Evolutionary conservation across 92 coral and sea anemone species (phyloP).

Genomic region (Blastomussa wellsi): DNA sequence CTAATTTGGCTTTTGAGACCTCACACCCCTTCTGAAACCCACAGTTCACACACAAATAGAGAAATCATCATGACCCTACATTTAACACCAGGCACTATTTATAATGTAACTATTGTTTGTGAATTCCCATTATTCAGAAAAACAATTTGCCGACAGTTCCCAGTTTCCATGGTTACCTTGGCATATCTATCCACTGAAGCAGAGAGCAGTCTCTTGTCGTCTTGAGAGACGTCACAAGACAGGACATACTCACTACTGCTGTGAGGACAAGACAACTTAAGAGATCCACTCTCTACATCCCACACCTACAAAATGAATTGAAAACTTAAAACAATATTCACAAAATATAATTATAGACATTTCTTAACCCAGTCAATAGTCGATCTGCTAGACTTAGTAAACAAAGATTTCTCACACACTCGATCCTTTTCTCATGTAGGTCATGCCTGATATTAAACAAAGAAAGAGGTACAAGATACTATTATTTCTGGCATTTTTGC

Average conservation of each 20-base stretch:
- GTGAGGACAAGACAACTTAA: slow-evolving; percentile 80
- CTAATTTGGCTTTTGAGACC: too few relatives aligned
- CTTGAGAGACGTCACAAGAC: slow-evolving; percentile 85
- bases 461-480: too few relatives aligned
- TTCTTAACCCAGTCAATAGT: not conserved
- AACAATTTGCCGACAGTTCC: not conserved
- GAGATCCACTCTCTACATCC: slow-evolving; percentile 69
- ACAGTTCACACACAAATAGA: too few relatives aligned
- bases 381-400: not conserved
- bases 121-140: too few relatives aligned
- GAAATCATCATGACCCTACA: too few relatives aligned
- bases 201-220: slow-evolving; percentile 72
- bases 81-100: too few relatives aligned
- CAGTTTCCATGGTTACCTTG: slow-evolving; percentile 62
- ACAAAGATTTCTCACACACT: not conserved
- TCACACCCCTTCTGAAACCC: too few relatives aligned
- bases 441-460: too few relatives aligned
- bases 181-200: slow-evolving; percentile 87
- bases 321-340: not conserved
- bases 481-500: too few relatives aligned
- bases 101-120: too few relatives aligned
- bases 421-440: too few relatives aligned
- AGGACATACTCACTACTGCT: slow-evolving; percentile 76
- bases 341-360: too few relatives aligned
- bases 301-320: slow-evolving; percentile 62